Evolutionary conservation across 2,113 vertebrate species (phyloP), one percentile per base, ranked within the genome.

Genomic region (Ifrita kowaldi): DNA sequence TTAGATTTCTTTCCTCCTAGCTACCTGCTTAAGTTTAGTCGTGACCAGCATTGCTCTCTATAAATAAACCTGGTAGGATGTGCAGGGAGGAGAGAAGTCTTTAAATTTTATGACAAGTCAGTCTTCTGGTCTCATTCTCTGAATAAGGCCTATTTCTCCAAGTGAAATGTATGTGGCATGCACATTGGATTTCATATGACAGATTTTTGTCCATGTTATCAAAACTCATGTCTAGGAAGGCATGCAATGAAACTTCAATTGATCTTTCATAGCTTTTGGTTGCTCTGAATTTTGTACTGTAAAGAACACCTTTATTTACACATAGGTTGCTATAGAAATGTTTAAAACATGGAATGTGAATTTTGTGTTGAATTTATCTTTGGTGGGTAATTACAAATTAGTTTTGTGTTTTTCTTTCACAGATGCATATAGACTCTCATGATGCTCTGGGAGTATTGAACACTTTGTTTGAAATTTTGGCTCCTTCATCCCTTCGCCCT

Each of bases 381-480:
- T 76, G 62, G 50, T 28, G 23, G 23, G 20, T 20, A 60, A 23
- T 60, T 75, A 63, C 7, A 64, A 24, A 39, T 78, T 1, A 80
- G 13, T 60, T 68, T 63, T 77, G 3, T 88, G 14, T 27, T 85
- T 86, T 89, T 65, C 59, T 70, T 60, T 55, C 28, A 53, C 96
- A 99, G 99, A 99, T 99, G 98, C 99, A 99, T 73, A 98, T 99
- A 79, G 99, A 99, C 87, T 99, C 99, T 59, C 99, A 99, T 1
- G 99, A 99, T 97, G 99, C 99, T 7, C 93, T 99, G 47, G 99
- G 99, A 13, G 99, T 99, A 67, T 22, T 99, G 75, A 99, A 99
- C 89, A 99, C 99, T 6, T 95, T 99, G 15, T 99, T 99, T 98
- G 99, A 99, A 97, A 99, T 98, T 4, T 97, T 99, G 96, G 99